Evolutionary conservation across 2,888 invertebrate species (phyloP).

Genomic region (Leucozona laternaria): DNA sequence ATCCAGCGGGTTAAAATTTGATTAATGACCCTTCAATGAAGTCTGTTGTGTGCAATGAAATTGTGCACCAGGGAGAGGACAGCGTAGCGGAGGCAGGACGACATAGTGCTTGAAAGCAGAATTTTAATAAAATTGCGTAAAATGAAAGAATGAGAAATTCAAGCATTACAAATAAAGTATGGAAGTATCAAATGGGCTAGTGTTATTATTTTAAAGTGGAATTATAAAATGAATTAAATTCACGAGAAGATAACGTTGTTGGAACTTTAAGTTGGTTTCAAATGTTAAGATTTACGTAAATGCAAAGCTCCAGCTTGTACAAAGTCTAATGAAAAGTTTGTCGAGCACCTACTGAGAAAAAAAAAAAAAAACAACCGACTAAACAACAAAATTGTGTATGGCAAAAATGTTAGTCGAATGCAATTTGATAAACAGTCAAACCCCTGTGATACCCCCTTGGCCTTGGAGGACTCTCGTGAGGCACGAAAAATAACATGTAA

Average conservation of each 20-base stretch:
- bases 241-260: background rate
- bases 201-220: background rate
- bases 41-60: constrained; percentile 16
- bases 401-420: no score
- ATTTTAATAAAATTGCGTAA: constrained; percentile 2
- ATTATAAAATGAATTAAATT: background rate
- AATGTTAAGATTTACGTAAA: no score
- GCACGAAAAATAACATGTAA: no score
- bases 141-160: background rate
- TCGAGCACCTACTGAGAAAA: no score
- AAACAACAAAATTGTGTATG: no score
- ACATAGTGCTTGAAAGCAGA: background rate
- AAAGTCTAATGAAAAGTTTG: no score
- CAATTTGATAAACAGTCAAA: no score
- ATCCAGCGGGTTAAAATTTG: constrained; percentile 21
- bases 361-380: no score
- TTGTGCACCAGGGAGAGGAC: background rate
- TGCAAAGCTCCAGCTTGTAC: no score
- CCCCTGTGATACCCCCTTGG: no score
- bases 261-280: no score
- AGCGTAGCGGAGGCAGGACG: background rate
- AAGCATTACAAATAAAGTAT: background rate
- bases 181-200: background rate
- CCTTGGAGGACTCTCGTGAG: no score
- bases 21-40: constrained; percentile 55